Base-by-base conservation (phyloP, 2,797 vertebrate species). In the Ibycter americanus region DNA sequence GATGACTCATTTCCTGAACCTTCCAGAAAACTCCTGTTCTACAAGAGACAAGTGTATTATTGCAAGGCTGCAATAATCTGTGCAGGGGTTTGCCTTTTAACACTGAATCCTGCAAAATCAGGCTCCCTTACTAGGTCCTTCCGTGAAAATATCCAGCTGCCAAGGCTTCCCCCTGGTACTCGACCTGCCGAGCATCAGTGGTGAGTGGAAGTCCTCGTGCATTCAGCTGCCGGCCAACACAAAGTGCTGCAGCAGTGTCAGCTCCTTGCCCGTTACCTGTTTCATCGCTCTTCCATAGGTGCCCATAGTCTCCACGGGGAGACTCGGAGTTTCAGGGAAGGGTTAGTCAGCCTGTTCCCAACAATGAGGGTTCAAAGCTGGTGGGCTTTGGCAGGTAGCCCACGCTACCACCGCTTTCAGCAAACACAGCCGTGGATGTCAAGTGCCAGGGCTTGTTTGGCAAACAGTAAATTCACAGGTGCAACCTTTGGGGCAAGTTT, bases 401-500 rank as follows among this genome's bases (percentile, higher is more conserved):
- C 9, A 2, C 0, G 1, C 74, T 67, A 59, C 40, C 36, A 10
- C 40, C 34, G 46, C 42, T 54, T 67, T 40, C 65, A 58, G 81
- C 65, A 67, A 70, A 78, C 7, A 15, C 5, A 80, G 70, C 29
- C 3, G 0, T 6, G 38, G 46, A 83, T 68, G 38, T 63, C 36
- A 65, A 52, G 16, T 5, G 32, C 46, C 34, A 71, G 20, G 25
- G 81, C 51, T 82, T 84, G 93, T 87, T 47, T 72, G 78, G 89
- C 65, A 94, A 95, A 85, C 27, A 81, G 3, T 10, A 56, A 47
- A 66, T 76, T 76, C 77, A 85, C 61, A 87, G 72, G 61, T 72
- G 61, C 51, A 83, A 68, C 42, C 65, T 97, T 25, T 82, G 65
- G 77, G 71, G 78, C 56, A 66, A 54, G 49, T 62, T 93, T 89